Base-by-base conservation (phyloP, 2,113 vertebrate species). In the Corydoras sp. region DNA sequence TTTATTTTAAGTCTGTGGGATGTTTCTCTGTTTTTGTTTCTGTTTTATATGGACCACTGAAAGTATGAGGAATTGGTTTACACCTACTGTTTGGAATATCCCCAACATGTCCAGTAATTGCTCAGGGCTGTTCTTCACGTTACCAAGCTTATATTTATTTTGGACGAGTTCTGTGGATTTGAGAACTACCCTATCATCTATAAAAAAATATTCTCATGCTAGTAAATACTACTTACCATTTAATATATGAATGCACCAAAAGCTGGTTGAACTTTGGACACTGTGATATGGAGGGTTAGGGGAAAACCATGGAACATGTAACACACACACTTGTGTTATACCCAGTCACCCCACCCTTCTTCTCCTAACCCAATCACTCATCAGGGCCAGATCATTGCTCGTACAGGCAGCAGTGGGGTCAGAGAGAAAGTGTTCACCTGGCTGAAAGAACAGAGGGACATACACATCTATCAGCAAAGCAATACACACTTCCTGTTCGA, bases 361-460 rank as follows among this genome's bases (percentile, higher is more conserved):
- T 35, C 53, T 32, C 70, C 65, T 69, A 71, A 74, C 55, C 77
- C 60, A 31, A 35, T 79, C 77, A 76, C 62, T 79, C 77, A 79
- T 65, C 77, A 56, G 56, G 24, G 49, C 61, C 69, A 53, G 67
- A 55, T 48, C 68, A 10, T 31, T 14, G 63, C 63, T 75, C 61
- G 58, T 74, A 72, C 60, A 73, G 61, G 62, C 75, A 74, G 62
- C 68, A 24, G n/a, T 15, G 32, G 59, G 72, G 77, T 75, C 69
- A 70, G 69, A 75, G 77, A 66, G 77, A 79, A 76, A 75, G 73
- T 75, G 69, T 75, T 73, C 71, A 73, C 72, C 72, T 73, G 72
- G 70, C 32, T 14, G 10, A 58, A 50, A 49, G 61, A 72, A 72
- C 60, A 55, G 58, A 73, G 49, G 58, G 43, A 66, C 58, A 73